These are phyloP conservation scores for Harpalus rufipes DNA, from an alignment of 2,888 invertebrate genomes.

Conservation along the genomic window DNA sequence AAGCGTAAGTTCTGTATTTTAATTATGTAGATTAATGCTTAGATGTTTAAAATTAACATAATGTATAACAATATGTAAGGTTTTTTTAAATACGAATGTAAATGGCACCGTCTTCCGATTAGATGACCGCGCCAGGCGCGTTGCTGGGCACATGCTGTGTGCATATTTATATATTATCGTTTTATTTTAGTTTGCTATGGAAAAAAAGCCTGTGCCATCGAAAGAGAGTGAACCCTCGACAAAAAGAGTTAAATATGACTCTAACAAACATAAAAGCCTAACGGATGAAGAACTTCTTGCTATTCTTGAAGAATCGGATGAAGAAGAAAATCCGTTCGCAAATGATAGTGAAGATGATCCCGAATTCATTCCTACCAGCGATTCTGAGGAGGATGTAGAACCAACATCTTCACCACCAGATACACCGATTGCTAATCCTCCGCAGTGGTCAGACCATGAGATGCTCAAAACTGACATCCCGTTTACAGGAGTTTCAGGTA, in stretches of 20 bases:
- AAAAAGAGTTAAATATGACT: conserved; percentile 9
- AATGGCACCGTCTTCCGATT: neutral
- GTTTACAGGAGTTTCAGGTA: conserved; percentile 34
- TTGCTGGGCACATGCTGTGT: neutral
- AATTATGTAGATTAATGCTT: conserved; percentile 21
- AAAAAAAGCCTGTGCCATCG: conserved; percentile 3
- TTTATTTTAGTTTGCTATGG: conserved; percentile 30
- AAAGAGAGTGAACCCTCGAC: neutral
- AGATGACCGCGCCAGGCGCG: neutral
- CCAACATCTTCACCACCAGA: conserved; percentile 26
- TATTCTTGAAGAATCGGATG: conserved; percentile 18
- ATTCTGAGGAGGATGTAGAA: conserved; percentile 27
- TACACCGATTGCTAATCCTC: conserved; percentile 16
- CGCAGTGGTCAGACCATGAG: conserved; percentile 25
- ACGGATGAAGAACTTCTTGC: conserved; percentile 26
- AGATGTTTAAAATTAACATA: conserved; percentile 24
- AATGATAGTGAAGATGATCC: conserved; percentile 17
- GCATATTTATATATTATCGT: conserved; percentile 26
- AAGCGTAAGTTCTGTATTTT: conserved; percentile 27
- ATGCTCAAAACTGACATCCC: conserved; percentile 19
- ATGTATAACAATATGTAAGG: conserved; percentile 24
- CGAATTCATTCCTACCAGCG: conserved; percentile 16
- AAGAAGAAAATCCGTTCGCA: conserved; percentile 15
- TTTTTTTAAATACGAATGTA: neutral
- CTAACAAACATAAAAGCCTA: neutral